phyloP scores from a whole-genome alignment of 2,113 vertebrate genomes.

The Hystrix brachyura region DNA sequence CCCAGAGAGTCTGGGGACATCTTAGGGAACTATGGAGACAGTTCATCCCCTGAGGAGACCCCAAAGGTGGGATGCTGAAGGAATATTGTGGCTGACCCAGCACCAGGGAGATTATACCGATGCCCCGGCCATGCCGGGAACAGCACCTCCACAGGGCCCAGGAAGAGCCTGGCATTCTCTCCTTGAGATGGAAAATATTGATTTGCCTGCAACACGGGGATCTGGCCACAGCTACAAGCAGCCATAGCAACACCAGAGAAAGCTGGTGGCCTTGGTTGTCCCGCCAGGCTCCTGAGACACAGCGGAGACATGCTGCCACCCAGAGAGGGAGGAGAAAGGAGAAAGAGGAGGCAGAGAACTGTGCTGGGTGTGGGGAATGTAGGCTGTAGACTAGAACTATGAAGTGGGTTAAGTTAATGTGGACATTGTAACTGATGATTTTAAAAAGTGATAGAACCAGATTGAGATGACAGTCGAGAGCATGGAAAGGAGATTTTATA shows the following conservation, averaged over 20 bases:
- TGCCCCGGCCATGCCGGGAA: fast-evolving
- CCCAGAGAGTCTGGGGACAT: not conserved
- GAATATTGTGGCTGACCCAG: fast-evolving
- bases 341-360: too few relatives aligned
- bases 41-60: not conserved
- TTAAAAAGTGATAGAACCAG: not conserved
- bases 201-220: not conserved
- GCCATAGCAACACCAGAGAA: not conserved
- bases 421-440: not conserved
- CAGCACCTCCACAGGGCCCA: too few relatives aligned
- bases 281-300: not conserved
- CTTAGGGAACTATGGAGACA: not conserved
- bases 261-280: not conserved
- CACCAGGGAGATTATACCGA: too few relatives aligned
- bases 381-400: not conserved
- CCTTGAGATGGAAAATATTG: not conserved
- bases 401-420: not conserved
- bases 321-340: not conserved
- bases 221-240: not conserved
- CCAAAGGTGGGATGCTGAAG: not conserved
- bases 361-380: not conserved
- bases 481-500: not conserved
- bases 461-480: not conserved
- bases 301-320: not conserved
- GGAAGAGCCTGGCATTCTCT: not conserved